A percentile compares a stretch with the other conserved stretches of the same genome.
These are phyloP conservation scores for Orientallactaga sibirica DNA, from an alignment of 2,797 vertebrate species.

Conservation along the genomic window DNA sequence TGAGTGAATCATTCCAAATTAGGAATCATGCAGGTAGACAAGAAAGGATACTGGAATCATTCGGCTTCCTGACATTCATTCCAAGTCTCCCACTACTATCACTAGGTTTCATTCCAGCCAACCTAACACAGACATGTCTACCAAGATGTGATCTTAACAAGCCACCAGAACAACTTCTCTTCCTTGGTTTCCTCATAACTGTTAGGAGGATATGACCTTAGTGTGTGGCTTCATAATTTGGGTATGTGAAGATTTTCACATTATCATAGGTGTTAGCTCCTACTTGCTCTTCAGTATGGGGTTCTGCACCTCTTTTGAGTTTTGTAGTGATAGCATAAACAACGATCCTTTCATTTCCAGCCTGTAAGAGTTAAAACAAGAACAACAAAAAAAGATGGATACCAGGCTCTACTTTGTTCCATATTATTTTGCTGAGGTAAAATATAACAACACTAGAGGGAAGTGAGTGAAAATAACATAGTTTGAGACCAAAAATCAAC, in stretches of 20 bases:
- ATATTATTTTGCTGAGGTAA: background rate
- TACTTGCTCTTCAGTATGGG: background rate
- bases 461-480: slow-evolving; percentile 8
- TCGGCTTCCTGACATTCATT: background rate
- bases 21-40: background rate
- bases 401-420: background rate
- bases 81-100: background rate
- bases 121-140: slow-evolving; percentile 27
- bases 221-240: slow-evolving; percentile 39
- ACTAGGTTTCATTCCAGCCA: slow-evolving; percentile 10
- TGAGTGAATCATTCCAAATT: background rate
- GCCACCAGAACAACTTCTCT: background rate
- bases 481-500: background rate
- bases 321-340: background rate
- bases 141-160: slow-evolving; percentile 52
- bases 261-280: background rate
- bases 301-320: background rate
- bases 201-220: slow-evolving; percentile 34
- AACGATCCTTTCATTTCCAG: background rate
- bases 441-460: background rate
- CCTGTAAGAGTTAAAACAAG: background rate
- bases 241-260: background rate
- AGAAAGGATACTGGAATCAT: background rate
- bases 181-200: slow-evolving; percentile 66
- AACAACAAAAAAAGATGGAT: background rate